Evolutionary conservation across 2,797 vertebrate genomes (phyloP).

Genomic region (Enteromius unitaeniatus): DNA sequence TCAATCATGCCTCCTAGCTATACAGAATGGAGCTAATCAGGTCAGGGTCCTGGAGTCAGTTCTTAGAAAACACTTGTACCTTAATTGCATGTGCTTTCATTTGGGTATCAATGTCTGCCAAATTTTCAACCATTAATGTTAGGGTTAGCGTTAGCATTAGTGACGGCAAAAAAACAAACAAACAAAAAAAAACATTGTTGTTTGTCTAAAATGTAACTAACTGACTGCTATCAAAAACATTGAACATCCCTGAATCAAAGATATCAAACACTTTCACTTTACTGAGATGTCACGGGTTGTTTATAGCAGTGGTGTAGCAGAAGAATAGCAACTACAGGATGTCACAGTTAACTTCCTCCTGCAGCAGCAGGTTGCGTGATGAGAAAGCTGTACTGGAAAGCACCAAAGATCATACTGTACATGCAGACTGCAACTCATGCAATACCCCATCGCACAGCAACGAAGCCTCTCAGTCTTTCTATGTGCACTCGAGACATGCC

Average conservation of each 20-base stretch:
- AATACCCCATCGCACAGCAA: neutral
- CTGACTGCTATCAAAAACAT: neutral
- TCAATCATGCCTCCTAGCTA: too few relatives aligned
- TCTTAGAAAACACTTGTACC: too few relatives aligned
- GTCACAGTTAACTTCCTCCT: neutral
- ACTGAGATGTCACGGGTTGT: neutral
- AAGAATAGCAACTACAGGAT: neutral
- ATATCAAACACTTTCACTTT: neutral
- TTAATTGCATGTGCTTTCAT: too few relatives aligned
- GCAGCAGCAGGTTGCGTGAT: neutral
- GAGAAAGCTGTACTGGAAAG: neutral
- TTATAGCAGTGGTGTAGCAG: neutral
- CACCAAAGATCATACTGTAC: neutral
- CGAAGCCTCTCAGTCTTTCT: neutral
- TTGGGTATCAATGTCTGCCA: too few relatives aligned
- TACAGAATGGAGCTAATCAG: too few relatives aligned
- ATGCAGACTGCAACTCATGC: neutral
- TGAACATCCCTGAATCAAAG: neutral
- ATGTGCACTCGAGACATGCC: neutral
- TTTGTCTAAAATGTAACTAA: neutral
- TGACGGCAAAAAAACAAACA: too few relatives aligned
- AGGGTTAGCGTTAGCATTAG: too few relatives aligned
- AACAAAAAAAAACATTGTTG: too few relatives aligned
- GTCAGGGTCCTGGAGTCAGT: too few relatives aligned
- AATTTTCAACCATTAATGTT: too few relatives aligned